phyloP scores from a whole-genome alignment of 2,797 vertebrate genomes.

The Oreortyx pictus region DNA sequence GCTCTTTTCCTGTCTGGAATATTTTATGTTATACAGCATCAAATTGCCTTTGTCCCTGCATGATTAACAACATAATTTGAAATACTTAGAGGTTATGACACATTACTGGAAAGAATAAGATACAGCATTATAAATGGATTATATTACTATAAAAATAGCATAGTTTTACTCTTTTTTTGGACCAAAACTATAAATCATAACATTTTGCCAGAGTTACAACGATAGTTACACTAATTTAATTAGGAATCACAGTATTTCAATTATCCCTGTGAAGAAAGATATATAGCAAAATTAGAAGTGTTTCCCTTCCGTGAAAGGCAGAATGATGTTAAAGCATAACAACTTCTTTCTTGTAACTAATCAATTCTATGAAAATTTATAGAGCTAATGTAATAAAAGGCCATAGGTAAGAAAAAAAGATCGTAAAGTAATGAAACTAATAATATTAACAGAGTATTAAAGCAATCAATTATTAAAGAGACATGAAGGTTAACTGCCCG shows the following conservation, averaged over 20 bases:
- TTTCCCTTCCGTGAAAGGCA: conserved; percentile 8
- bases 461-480: conserved; percentile 56
- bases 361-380: conserved; percentile 60
- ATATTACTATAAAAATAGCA: background rate
- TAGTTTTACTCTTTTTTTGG: background rate
- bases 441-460: conserved; percentile 58
- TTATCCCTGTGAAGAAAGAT: conserved; percentile 22
- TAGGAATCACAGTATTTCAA: background rate
- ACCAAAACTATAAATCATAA: conserved; percentile 19
- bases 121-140: background rate
- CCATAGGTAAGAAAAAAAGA: conserved; percentile 43
- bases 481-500: conserved; percentile 53
- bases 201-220: background rate
- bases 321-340: background rate
- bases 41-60: background rate
- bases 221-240: conserved; percentile 40
- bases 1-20: background rate
- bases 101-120: conserved; percentile 14
- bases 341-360: conserved; percentile 44
- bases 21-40: background rate
- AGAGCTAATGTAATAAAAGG: conserved; percentile 48
- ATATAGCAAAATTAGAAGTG: background rate
- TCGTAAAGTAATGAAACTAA: conserved; percentile 61
- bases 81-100: background rate
- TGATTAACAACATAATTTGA: conserved; percentile 25